Base-by-base conservation (phyloP, 2,888 invertebrate species). In the Hypomecis atomaria region DNA sequence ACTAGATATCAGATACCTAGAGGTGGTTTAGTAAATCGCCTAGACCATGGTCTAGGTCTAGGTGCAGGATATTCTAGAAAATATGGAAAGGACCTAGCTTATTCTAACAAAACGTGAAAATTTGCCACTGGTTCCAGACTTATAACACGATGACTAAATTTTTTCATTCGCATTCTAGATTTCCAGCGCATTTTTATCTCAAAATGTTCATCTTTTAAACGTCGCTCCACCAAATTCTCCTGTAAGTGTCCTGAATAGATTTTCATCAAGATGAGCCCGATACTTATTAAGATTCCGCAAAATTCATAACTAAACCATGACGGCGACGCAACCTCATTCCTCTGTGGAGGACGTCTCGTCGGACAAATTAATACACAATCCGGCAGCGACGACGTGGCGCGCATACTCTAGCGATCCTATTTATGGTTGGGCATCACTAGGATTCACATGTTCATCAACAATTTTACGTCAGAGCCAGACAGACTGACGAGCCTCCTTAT, bases 351-450 rank as follows among this genome's bases (percentile, higher is more conserved):
- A 59, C 55, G 59, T 59, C 54, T 55, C 33, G 38, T 56, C 38
- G 13, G 58, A 42, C 50, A 60, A 64, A 64, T 59, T 64, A 64
- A 56, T 64, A 56, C 43, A 56, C 59, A 60, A 52, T 55, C 49
- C 64, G 34, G 37, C 11, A 50, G 43, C 8, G 42, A 11, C 37
- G 55, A 64, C 64, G 50, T 34, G 64, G 44, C 23, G 34, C 8
- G 62, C 50, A 62, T 62, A 50, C 47, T 61, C 9, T 34, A 34
- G 50, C 49, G 50, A 45, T 45, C 48, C 42, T 37, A 33, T 53
- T 53, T 53, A 59, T 53, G 53, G 52, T 40, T 13, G 9, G 9
- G 9, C 6, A 13, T 6, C 52, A 52, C 52, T 13, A 6, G 13
- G 52, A 9, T 6, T 23, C 37, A 37, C 6, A 13, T 6, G 8